phyloP scores from a whole-genome alignment of 2,888 invertebrate genomes.

The Metacarcinus magister region DNA sequence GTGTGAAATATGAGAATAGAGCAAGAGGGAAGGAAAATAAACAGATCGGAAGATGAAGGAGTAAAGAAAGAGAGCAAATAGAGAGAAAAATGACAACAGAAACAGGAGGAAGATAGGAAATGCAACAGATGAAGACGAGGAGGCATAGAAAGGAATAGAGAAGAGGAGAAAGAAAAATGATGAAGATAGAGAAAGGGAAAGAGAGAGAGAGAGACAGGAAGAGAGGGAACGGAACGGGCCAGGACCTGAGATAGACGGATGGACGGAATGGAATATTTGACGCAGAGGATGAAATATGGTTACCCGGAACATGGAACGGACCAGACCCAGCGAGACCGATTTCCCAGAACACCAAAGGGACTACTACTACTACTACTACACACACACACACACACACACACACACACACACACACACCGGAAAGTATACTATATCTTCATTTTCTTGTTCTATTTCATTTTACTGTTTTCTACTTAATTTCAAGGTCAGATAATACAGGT shows the following conservation, averaged over 20 bases:
- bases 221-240: not conserved
- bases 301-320: not conserved
- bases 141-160: no score
- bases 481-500: no score
- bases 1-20: no score
- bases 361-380: not conserved
- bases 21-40: no score
- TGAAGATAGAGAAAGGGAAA: not conserved
- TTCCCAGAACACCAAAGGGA: not conserved
- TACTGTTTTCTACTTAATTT: no score
- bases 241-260: not conserved
- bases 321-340: not conserved
- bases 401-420: not conserved
- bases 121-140: not conserved
- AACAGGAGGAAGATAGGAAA: not conserved
- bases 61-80: not conserved
- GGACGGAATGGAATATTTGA: not conserved
- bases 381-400: slow-evolving; percentile 45
- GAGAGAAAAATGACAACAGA: not conserved
- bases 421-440: no score
- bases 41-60: no score
- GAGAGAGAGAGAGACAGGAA: not conserved
- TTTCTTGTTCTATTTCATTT: no score
- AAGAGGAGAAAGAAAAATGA: not conserved
- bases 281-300: slow-evolving; percentile 6